Evolutionary conservation across 2,888 invertebrate genomes (phyloP), one percentile per base, ranked within the genome.

Genomic region (Aleiodes testaceus): DNA sequence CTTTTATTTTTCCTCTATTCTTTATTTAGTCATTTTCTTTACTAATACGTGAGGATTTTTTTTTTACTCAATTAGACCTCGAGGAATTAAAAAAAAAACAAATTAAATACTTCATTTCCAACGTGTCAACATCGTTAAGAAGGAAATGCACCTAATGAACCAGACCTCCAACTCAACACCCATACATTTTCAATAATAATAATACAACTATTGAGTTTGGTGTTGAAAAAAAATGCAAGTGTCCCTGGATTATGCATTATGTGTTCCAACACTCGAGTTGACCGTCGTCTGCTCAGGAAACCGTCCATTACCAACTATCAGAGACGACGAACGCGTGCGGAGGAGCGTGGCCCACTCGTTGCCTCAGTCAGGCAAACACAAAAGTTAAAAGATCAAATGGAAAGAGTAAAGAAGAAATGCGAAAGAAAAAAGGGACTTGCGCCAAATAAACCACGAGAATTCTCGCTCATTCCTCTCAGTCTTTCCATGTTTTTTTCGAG

Each of bases 241-340:
- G 36, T 36, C 36, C 36, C 36, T 42, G 36, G n/a, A 12, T n/a
- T 44, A 61, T 61, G 16, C 36, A 61, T 14, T 61, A 59, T 44
- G 30, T 9, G 36, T 55, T 16, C 11, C 20, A 20, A 11, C 3
- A 36, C 36, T 36, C 30, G 61, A 69, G 71, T 47, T 69, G 63
- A 65, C 49, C n/a, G 52, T 69, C 53, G 70, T 80, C 81, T 81
- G 78, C 79, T 78, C 85, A 84, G 85, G 84, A 85, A 85, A 83
- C 83, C 77, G 81, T 83, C 83, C 83, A 83, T 85, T 84, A 84
- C 79, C 63, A 79, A 75, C 77, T 78, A 84, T 82, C 82, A 82
- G 79, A 78, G 79, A 78, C 75, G 70, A 73, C 73, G 72, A 72
- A 72, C 67, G 66, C 71, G 71, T 72, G 71, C 71, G 71, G 71